Base-by-base conservation (phyloP, 2,113 vertebrate genomes). In the Mustelus asterias region DNA sequence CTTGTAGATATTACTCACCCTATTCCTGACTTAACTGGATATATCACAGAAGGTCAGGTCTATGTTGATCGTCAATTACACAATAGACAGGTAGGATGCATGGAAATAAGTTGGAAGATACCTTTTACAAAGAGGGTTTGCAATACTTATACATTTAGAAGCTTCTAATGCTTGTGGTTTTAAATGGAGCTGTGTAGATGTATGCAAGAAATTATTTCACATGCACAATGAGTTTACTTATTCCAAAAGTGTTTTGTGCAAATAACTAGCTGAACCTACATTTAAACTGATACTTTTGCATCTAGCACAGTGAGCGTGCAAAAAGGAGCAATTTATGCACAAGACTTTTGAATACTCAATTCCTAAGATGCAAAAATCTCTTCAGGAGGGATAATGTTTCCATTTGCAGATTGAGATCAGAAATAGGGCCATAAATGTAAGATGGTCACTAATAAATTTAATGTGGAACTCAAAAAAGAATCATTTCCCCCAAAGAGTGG, bases 31-130 rank as follows among this genome's bases (percentile, higher is more conserved):
- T 97, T 98, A 96, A 98, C 98, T 37, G 98, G 98, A 37, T 98
- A 98, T 97, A 98, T 98, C 96, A 98, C 98, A 24, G 98, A 98
- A 97, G 98, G 98, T 6, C 98, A 98, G 96, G 97, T 98, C 44
- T 98, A 98, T 18, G 98, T 98, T 37, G 98, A 98, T 96, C 96
- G 98, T 96, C 98, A 98, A 96, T 97, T 98, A 86, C 98, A 98
- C 97, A 98, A 98, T 97, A 97, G 98, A 98, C 98, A 98, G 98
- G 98, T 98, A 97, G 44, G 94, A 85, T 89, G 76, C 33, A n/a
- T 5, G n/a, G 37, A 37, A 93, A 65, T 65, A 18, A 93, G 18
- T 63, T 65, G 33, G 33, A 63, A 65, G 89, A 33, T 65, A 63
- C n/a, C 18, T 60, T 93, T 89, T 92, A 10, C 37, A 20, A 76